Conservation (phyloP, 23 tunicate species). For the Corella eumyota region DNA sequence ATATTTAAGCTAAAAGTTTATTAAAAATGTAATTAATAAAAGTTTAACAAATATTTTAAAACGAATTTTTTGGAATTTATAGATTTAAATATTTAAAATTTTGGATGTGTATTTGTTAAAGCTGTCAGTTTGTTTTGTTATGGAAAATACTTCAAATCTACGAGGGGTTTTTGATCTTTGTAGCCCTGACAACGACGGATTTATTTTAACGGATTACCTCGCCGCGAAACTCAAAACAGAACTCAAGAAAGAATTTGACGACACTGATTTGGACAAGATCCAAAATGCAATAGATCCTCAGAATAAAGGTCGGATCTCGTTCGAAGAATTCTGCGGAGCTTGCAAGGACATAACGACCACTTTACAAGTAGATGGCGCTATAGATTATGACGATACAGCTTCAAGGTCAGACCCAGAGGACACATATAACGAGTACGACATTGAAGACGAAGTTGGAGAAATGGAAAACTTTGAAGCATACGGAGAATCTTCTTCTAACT, state of each 20-base stretch:
- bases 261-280: conserved; percentile 22
- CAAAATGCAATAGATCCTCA: conserved; percentile 70
- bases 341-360: conserved; percentile 17
- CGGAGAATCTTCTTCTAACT: conserved; percentile 48
- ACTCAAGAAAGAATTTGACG: conserved; percentile 61
- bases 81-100: too few species aligned
- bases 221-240: too few species aligned
- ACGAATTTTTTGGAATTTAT: too few species aligned
- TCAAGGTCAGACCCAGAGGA: conserved; percentile 82
- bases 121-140: too few species aligned
- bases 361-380: background rate
- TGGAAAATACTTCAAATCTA: too few species aligned
- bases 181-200: conserved; percentile 71
- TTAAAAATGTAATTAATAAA: too few species aligned
- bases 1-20: too few species aligned
- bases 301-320: conserved; percentile 35
- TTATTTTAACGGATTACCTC: conserved; percentile 53
- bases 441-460: conserved; percentile 59
- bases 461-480: conserved; percentile 70
- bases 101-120: too few species aligned
- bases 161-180: conserved; percentile 68
- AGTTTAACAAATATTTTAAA: too few species aligned
- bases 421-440: conserved; percentile 94
- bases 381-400: conserved; percentile 20
- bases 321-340: conserved; percentile 55